Base-by-base conservation (phyloP, 2,797 vertebrate species). In the Poeciliopsis presidionis region DNA sequence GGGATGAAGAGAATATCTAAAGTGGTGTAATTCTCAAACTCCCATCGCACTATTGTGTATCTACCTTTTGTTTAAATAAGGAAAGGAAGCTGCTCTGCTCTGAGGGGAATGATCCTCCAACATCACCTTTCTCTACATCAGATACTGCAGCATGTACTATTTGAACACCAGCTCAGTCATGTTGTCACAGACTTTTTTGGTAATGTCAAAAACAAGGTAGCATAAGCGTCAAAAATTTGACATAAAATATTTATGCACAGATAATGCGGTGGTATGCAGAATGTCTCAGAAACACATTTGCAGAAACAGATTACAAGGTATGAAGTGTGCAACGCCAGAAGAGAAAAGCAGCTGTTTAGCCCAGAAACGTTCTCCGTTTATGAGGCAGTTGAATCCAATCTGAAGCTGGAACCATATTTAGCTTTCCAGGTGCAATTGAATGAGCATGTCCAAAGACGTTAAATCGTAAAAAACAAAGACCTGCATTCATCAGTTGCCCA, bases 401-500 rank as follows among this genome's bases (percentile, higher is more conserved):
- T 69, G 65, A 43, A 45, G 22, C n/a, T n/a, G 9, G 65, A 67
- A 13, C 18, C 11, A 41, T 25, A 25, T 67, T 41, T 49, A 67
- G 74, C 8, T 67, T 20, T 53, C 14, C 2, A 43, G 45, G 73
- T 71, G 28, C 25, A 72, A 65, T 39, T 67, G 25, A 8, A 78
- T 67, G 69, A 55, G 75, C 69, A 53, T 63, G 45, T 51, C 72
- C 75, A 76, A 84, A 73, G 75, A 49, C 63, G 75, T 78, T 70
- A 63, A 49, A 71, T n/a, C 30, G 51, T 7, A 75, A 47, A 80
- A 61, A 30, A 6, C 0, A 0, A 46, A 77, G 75, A 83, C 84
- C 47, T 73, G 6, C 28, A 46, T 77, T 88, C 33, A 12, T 2
- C 76, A 81, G 86, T 84, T 80, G 59, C 71, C 80, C 6, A 22